Percentiles rank a stretch among this genome's conserved stretches.
Evolutionary conservation across 2,797 vertebrate species (phyloP).

Genomic region (Ctenopoma multispine): DNA sequence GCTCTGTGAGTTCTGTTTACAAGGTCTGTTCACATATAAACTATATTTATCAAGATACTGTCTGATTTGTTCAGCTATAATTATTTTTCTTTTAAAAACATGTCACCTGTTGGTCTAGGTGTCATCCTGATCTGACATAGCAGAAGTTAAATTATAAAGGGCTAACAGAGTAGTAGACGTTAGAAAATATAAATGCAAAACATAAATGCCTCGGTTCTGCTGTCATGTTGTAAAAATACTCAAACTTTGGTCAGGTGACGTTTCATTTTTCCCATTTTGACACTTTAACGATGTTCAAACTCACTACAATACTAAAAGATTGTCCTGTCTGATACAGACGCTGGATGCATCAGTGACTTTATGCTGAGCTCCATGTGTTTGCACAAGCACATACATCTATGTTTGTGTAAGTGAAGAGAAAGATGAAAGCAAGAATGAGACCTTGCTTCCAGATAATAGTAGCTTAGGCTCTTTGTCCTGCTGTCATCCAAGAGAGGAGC

Average conservation of each 20-base stretch:
- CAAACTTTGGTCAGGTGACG: background rate
- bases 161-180: background rate
- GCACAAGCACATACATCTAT: constrained; percentile 61
- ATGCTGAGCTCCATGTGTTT: constrained; percentile 56
- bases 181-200: background rate
- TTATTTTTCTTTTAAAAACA: background rate
- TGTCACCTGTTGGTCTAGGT: constrained; percentile 54
- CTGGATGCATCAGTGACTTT: constrained; percentile 58
- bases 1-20: constrained; percentile 23
- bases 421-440: constrained; percentile 71
- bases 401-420: constrained; percentile 66
- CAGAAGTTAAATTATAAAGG: background rate
- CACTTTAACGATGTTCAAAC: constrained; percentile 36
- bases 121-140: constrained; percentile 2
- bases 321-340: constrained; percentile 29
- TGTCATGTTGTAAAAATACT: background rate
- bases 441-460: constrained; percentile 74
- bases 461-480: constrained; percentile 81
- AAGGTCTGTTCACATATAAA: constrained; percentile 3
- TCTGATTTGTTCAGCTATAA: constrained; percentile 10
- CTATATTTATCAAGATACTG: constrained; percentile 5
- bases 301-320: constrained; percentile 3
- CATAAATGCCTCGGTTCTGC: background rate
- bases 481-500: constrained; percentile 81
- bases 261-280: constrained; percentile 22